phyloP scores from a whole-genome alignment of 2,888 invertebrate species.

The Achlya flavicornis region DNA sequence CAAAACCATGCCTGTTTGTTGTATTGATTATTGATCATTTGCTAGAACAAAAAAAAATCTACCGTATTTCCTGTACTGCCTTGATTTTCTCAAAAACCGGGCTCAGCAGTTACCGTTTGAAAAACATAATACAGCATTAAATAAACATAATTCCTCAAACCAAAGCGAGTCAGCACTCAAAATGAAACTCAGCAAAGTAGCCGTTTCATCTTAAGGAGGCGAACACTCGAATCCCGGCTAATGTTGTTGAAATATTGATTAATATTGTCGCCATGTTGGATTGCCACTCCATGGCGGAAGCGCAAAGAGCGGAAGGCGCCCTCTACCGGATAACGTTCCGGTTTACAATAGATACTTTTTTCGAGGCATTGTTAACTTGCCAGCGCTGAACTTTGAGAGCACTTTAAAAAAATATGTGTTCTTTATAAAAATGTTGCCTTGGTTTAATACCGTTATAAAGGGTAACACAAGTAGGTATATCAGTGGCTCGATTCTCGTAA shows the following conservation, averaged over 20 bases:
- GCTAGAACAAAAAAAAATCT: too few species aligned
- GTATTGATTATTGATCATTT: too few species aligned
- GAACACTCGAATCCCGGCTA: constrained; percentile 56
- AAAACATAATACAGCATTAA: not conserved
- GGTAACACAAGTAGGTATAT: too few species aligned
- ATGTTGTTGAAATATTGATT: constrained; percentile 85
- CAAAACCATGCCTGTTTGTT: too few species aligned
- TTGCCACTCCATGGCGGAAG: constrained; percentile 68
- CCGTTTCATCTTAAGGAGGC: constrained; percentile 67
- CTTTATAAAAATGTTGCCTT: constrained; percentile 28
- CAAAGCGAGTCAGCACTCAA: constrained; percentile 13
- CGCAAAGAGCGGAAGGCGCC: constrained; percentile 54
- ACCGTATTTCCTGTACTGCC: too few species aligned
- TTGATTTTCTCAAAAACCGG: not conserved
- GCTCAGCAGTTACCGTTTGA: not conserved
- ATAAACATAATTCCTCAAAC: not conserved
- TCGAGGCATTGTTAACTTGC: constrained; percentile 61
- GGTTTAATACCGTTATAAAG: not conserved
- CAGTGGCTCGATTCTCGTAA: too few species aligned
- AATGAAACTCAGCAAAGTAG: constrained; percentile 57
- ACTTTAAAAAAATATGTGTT: constrained; percentile 46
- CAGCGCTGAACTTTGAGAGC: constrained; percentile 38
- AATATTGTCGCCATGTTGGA: constrained; percentile 83
- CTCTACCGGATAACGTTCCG: constrained; percentile 62
- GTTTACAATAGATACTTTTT: constrained; percentile 64